Evolutionary conservation across 2,888 invertebrate genomes (phyloP), one percentile per base, ranked within the genome.

Genomic region (Conomelus anceps): DNA sequence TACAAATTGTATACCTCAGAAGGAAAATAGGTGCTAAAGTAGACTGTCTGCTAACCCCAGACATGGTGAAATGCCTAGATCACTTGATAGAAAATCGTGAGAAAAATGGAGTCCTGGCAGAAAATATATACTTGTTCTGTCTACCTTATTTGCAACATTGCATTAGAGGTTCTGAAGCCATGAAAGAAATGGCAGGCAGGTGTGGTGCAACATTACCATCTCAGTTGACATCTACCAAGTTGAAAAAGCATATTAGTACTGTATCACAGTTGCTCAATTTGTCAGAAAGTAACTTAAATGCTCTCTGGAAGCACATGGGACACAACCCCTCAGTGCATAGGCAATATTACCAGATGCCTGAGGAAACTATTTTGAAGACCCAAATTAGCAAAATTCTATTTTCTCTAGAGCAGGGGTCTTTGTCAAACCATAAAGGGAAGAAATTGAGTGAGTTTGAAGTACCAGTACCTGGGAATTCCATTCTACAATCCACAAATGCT

Each of bases 11-110:
- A 9, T 86, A 87, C 34, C 41, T 84, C 11, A 86, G 86, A 22
- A 87, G 89, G 23, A 34, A 89, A 86, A 89, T 41, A 41, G 87
- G 87, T 1, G n/a, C 63, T 34, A 41, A 87, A 41, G 87, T 89
- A 4, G 86, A 86, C 22, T 86, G 86, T 17, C 86, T 89, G 29
- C 34, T 89, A 22, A 85, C 89, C 22, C 22, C n/a, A 22, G 89
- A 41, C 9, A 89, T 89, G 87, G 11, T 34, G 22, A 89, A 89
- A 26, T 86, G 41, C 22, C 22, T 86, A 9, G 86, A 89, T 23
- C 85, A 85, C 26, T 23, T 89, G 22, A 6, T 89, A 20, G 85
- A 23, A 29, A 85, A 86, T 22, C 86, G 86, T 24, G 63, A 87
- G 17, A 63, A 41, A n/a, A 87, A 22, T 22, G 0, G 63, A 7